Conservation (phyloP, 2,797 vertebrate genomes). For the Mormyrops boulengeri region DNA sequence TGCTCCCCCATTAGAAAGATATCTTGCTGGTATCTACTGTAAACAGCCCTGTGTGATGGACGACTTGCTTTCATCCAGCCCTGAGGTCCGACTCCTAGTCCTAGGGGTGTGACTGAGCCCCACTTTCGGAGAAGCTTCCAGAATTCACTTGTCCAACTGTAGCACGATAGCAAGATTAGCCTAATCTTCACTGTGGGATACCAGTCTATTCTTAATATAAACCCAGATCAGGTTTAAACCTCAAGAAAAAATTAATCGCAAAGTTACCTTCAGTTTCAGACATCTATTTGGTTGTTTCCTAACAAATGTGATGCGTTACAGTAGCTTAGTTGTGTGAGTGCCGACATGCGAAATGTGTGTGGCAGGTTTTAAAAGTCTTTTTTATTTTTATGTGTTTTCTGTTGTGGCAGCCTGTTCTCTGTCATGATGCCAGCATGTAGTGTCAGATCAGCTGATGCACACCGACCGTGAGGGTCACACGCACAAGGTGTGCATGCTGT, state of each 20-base stretch:
- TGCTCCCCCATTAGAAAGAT: slow-evolving; percentile 37
- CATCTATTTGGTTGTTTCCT: slow-evolving; percentile 62
- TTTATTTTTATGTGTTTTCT: neutral
- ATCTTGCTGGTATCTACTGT: slow-evolving; percentile 39
- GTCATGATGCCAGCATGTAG: neutral
- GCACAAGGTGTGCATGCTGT: neutral
- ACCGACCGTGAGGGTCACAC: neutral
- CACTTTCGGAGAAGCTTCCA: slow-evolving; percentile 5
- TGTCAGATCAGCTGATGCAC: neutral
- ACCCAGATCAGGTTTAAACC: neutral
- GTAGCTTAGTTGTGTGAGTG: slow-evolving; percentile 6
- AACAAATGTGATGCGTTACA: slow-evolving; percentile 49
- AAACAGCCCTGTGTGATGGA: slow-evolving; percentile 37
- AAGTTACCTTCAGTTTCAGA: slow-evolving; percentile 56
- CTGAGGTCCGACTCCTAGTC: neutral
- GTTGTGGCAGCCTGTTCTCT: neutral
- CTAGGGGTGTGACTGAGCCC: neutral
- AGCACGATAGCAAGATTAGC: slow-evolving; percentile 25
- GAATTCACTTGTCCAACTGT: slow-evolving; percentile 41
- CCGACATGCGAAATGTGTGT: neutral
- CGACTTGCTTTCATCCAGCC: slow-evolving; percentile 17
- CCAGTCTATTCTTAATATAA: neutral
- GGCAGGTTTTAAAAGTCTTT: neutral
- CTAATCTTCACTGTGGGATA: slow-evolving; percentile 27
- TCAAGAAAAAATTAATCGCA: slow-evolving; percentile 13